Conservation (phyloP, 37 sponge, comb jelly and placozoan species). For the Beroe ovata region DNA sequence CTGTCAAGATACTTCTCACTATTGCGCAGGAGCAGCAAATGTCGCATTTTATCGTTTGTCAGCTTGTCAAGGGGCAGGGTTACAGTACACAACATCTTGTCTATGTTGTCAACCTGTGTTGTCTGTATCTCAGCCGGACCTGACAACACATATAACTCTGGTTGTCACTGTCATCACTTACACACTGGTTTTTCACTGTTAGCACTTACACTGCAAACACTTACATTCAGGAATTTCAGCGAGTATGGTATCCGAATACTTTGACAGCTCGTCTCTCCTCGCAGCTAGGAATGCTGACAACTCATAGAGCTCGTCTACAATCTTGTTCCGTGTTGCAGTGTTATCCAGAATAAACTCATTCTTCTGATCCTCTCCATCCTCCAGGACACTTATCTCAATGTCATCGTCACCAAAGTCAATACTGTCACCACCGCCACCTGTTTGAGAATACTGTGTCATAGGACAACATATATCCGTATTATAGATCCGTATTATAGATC, state of each 20-base stretch:
- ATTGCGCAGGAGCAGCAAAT: conserved; percentile 27
- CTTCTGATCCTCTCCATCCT: conserved; percentile 48
- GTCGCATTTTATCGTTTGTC: conserved; percentile 51
- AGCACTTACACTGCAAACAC: too few species aligned
- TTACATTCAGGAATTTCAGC: conserved; percentile 56
- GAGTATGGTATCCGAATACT: conserved; percentile 13
- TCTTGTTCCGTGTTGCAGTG: conserved; percentile 41
- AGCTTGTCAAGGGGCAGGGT: conserved; percentile 8
- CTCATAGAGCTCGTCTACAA: conserved; percentile 47
- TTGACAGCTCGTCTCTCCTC: background rate
- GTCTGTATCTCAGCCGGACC: conserved; percentile 61
- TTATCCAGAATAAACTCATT: conserved; percentile 31
- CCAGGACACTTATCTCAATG: conserved; percentile 23
- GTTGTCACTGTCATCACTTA: too few species aligned
- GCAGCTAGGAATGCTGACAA: conserved; percentile 58
- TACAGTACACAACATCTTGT: conserved; percentile 11
- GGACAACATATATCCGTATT: too few species aligned
- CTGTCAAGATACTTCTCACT: conserved; percentile 63
- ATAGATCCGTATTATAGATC: too few species aligned
- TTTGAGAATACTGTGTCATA: too few species aligned
- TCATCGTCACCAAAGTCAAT: conserved; percentile 56
- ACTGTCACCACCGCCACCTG: too few species aligned
- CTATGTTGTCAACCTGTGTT: conserved; percentile 11
- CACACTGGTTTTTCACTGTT: too few species aligned
- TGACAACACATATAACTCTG: too few species aligned